phyloP scores from a whole-genome alignment of 2,113 vertebrate species.

The Mobula hypostoma region DNA sequence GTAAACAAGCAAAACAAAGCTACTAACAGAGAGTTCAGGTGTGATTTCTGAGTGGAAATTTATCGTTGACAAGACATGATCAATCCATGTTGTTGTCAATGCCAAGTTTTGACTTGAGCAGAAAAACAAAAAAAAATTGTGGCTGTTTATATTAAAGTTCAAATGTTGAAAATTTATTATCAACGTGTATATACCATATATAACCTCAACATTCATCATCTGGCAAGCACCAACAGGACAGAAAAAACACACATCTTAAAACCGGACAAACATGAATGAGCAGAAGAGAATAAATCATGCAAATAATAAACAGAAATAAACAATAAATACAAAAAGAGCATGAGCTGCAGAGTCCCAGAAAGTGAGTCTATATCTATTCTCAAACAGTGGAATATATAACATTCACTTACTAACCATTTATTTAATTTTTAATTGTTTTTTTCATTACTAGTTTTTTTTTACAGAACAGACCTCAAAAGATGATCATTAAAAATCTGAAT shows the following conservation, averaged over 20 bases:
- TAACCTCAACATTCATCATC: too few relatives aligned
- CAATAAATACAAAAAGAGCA: too few relatives aligned
- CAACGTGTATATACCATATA: too few relatives aligned
- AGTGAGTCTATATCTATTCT: not conserved
- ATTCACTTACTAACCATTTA: not conserved
- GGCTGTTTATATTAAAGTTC: not conserved
- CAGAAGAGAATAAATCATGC: too few relatives aligned
- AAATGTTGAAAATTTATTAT: too few relatives aligned
- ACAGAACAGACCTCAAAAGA: not conserved
- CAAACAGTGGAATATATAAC: not conserved
- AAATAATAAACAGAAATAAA: too few relatives aligned
- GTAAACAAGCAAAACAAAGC: not conserved
- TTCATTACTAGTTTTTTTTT: not conserved
- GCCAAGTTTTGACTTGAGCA: not conserved
- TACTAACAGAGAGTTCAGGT: not conserved
- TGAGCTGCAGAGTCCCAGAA: too few relatives aligned
- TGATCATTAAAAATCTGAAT: not conserved
- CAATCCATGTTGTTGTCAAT: not conserved
- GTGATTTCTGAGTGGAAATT: not conserved
- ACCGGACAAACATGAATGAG: too few relatives aligned
- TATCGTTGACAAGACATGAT: not conserved
- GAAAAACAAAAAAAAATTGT: not conserved
- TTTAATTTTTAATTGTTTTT: not conserved
- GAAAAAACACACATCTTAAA: too few relatives aligned
- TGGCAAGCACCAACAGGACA: too few relatives aligned